Evolutionary conservation across 2,888 invertebrate genomes (phyloP), one percentile per base, ranked within the genome.

Genomic region (Galerucella nymphaeae): DNA sequence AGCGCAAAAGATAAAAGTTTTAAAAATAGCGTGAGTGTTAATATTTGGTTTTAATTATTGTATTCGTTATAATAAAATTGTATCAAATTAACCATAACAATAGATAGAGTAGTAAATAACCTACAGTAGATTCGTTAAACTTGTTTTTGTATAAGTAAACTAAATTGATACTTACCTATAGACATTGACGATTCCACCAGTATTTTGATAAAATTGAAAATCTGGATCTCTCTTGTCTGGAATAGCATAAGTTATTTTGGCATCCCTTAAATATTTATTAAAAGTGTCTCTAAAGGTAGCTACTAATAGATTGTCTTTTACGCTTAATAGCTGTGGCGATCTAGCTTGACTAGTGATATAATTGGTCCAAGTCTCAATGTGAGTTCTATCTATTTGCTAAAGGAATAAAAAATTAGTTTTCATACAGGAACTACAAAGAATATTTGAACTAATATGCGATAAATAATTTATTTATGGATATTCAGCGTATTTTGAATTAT

Each of bases 211-310:
- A 80, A 98, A 93, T 80, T 95, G 91, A 87, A 95, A 96, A 84
- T 98, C 98, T 0, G 98, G 97, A 84, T 98, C 98, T 20, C 97
- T 89, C 82, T 92, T 93, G 86, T 96, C 96, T 0, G 94, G 91
- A 50, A 90, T 88, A 79, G 93, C 92, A 70, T 90, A 87, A 14
- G 90, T 90, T 20, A 91, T 86, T 82, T 93, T 91, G 11, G 95
- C 93, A 80, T 96, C 95, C 78, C 91, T 91, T 79, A 96, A 89
- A 87, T 94, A 94, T 75, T 93, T 91, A 11, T 91, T 90, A 82
- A 96, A 89, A 0, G 90, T 90, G 70, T 93, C 91, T 82, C 93
- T 93, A 13, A 96, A 86, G 23, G 92, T 91, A 61, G 88, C 90
- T 62, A 95, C 91, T 79, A 95, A 87, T 70, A 89, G 86, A 81